Evolutionary conservation across 2,113 vertebrate genomes (phyloP).

Genomic region (Leucoraja erinaceus): DNA sequence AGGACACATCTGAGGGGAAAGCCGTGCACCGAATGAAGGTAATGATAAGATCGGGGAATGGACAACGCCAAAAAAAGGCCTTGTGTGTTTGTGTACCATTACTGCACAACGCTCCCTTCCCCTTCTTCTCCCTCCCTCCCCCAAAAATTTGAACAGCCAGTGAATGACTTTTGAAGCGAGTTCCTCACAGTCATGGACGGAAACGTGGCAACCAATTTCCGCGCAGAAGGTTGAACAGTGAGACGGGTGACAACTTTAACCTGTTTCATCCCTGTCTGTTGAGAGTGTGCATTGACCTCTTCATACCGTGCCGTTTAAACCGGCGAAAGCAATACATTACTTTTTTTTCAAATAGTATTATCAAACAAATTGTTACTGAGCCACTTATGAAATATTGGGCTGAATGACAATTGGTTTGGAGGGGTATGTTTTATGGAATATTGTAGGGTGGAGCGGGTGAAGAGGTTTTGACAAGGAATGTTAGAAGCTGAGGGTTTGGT

Average conservation of each 20-base stretch:
- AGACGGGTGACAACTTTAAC: background rate
- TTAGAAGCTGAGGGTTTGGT: too few relatives aligned
- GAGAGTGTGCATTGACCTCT: background rate
- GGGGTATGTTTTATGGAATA: too few relatives aligned
- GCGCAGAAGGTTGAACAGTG: background rate
- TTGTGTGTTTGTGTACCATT: background rate
- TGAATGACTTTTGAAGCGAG: background rate
- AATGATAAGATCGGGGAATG: background rate
- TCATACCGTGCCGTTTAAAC: too few relatives aligned
- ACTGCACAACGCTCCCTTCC: background rate
- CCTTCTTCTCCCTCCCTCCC: too few relatives aligned
- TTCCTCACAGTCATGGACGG: background rate
- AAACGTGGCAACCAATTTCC: background rate
- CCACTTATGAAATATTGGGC: too few relatives aligned
- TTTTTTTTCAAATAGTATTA: too few relatives aligned
- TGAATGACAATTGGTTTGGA: too few relatives aligned
- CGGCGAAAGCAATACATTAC: too few relatives aligned
- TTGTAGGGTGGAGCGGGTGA: too few relatives aligned
- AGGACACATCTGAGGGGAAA: slow-evolving; percentile 4
- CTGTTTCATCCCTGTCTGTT: background rate
- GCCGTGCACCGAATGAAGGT: slow-evolving; percentile 20
- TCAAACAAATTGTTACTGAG: too few relatives aligned
- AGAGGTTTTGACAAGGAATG: too few relatives aligned
- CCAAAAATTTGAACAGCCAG: background rate
- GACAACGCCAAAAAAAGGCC: too few relatives aligned